Percentiles rank a stretch among this genome's conserved stretches.
These are phyloP conservation scores for Pseudocheirus occidentalis DNA, from an alignment of 2,797 vertebrate species.

Conservation along the genomic window DNA sequence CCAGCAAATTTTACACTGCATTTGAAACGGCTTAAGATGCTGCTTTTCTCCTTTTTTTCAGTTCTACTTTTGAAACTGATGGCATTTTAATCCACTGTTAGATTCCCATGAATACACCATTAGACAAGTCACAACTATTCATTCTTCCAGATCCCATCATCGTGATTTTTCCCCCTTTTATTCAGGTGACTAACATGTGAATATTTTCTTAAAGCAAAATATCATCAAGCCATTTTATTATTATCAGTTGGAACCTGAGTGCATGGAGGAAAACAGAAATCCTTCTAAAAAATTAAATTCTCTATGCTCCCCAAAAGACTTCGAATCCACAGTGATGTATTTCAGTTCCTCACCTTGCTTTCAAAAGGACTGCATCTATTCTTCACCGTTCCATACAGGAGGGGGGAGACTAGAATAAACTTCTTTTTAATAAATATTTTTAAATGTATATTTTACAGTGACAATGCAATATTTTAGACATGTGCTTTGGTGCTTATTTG, in stretches of 20 bases:
- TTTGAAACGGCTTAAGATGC: slow-evolving; percentile 61
- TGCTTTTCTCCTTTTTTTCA: slow-evolving; percentile 29
- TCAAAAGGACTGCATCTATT: slow-evolving; percentile 26
- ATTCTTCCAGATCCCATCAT: not conserved
- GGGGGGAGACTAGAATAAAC: slow-evolving; percentile 43
- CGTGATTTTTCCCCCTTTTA: slow-evolving; percentile 5
- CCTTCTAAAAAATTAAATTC: slow-evolving; percentile 29
- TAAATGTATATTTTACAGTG: slow-evolving; percentile 58
- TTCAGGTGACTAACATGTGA: slow-evolving; percentile 34
- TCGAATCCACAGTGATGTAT: slow-evolving; percentile 15
- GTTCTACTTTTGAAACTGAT: slow-evolving; percentile 51
- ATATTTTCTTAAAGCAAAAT: slow-evolving; percentile 41
- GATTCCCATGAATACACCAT: slow-evolving; percentile 51
- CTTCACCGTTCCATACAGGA: slow-evolving; percentile 40
- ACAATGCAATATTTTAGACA: slow-evolving; percentile 41
- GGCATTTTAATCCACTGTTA: slow-evolving; percentile 50
- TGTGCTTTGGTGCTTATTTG: slow-evolving; percentile 2
- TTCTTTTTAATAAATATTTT: slow-evolving; percentile 64
- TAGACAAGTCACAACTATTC: not conserved
- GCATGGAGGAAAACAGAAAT: slow-evolving; percentile 35
- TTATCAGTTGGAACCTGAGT: not conserved
- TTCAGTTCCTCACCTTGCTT: slow-evolving; percentile 45
- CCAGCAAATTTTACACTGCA: slow-evolving; percentile 70
- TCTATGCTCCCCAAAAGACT: not conserved
- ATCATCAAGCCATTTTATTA: slow-evolving; percentile 9